Evolutionary conservation across 2,888 invertebrate species (phyloP), one percentile per base, ranked within the genome.

Genomic region (Kryphioiulus occultus): DNA sequence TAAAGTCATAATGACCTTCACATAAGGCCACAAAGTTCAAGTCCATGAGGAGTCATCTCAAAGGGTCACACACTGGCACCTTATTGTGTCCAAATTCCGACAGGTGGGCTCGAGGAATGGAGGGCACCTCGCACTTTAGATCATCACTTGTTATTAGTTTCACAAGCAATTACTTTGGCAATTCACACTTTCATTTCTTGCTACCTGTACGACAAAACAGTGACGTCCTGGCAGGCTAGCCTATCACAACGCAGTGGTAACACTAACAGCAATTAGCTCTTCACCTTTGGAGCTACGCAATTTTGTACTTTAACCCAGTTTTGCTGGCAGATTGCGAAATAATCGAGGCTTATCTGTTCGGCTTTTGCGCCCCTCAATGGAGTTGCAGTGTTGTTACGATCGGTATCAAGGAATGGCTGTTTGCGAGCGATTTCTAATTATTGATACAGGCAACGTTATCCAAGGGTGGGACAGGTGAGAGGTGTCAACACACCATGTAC

Each of bases 301-400:
- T 59, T 59, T 59, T 22, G 4, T 59, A 59, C 59, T 59, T 59
- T 59, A 59, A 59, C 59, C 59, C 59, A 59, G 59, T 59, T 59
- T 59, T 1, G 22, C 22, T 4, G n/a, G n/a, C 22, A 19, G 59
- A 59, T 59, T 59, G 59, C 19, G 59, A 59, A 59, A 59, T 59
- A 59, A 47, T 10, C 47, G 10, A 9, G 5, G 39, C 39, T 39
- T 39, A 39, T 39, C 39, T n/a, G n/a, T n/a, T n/a, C n/a, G 5
- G 42, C 42, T 5, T 42, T 42, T 42, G 5, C 42, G 42, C 42
- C 42, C 42, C 42, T 42, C 42, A 10, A n/a, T n/a, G n/a, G n/a
- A n/a, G n/a, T n/a, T n/a, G n/a, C n/a, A n/a, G n/a, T 39, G 39
- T 9, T 39, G 39, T 39, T 39, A 39, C 15, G 47, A 47, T 47